Evolutionary conservation across 2,888 invertebrate genomes (phyloP), one percentile per base, ranked within the genome.

Genomic region (Exocentrus adspersus): DNA sequence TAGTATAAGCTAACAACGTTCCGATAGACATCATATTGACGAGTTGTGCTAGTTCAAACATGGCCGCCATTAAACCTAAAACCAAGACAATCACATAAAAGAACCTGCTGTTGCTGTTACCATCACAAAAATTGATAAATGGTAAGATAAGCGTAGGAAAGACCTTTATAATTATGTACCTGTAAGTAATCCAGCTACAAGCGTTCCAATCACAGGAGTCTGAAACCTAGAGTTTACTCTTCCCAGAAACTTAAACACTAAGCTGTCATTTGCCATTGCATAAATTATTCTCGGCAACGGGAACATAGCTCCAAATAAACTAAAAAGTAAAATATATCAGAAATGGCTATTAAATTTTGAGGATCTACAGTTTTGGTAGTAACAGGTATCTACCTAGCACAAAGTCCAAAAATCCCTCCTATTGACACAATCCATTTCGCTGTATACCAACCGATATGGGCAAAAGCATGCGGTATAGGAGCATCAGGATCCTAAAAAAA

Each of bases 201-300:
- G 79, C 32, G 94, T 93, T 1, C 93, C 93, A 62, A 89, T 84
- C 1, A 93, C 83, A 0, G 94, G 94, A 0, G 94, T 93, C 73
- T 92, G 91, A 78, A 90, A 94, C 68, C 87, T 86, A 19, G 87
- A 85, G 82, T 88, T 89, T 5, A 95, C 90, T 64, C 85, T 85
- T 0, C 93, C 92, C 81, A 94, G 84, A 81, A 87, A 91, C 66
- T 87, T 85, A 83, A 92, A 96, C 72, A 96, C 86, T 19, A 96
- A 83, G 0, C 94, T 94, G 80, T 96, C 95, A 7, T 89, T 86
- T 0, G 95, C 89, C 94, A 96, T 95, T 20, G 95, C 92, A 82
- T 95, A 95, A 51, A 95, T 90, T 53, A 94, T 90, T 66, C 95
- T 87, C 0, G 95, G 94, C 43, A 95, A 82, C 0, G 94, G 93